phyloP scores from a whole-genome alignment of 2,113 vertebrate genomes.

The Neotragus pygmaeus region DNA sequence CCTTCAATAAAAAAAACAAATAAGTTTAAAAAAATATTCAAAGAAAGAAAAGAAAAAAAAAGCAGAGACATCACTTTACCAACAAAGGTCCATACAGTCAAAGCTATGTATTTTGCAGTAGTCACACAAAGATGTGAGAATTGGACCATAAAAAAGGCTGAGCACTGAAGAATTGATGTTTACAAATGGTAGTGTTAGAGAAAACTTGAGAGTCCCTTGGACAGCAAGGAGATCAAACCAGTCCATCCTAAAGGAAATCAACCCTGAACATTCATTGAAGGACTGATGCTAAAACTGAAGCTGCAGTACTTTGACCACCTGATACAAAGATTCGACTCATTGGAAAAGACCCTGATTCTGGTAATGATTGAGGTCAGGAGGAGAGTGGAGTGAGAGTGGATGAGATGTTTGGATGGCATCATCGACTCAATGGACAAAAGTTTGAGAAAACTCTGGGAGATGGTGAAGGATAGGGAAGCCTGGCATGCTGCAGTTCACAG shows the following conservation, averaged over 20 bases:
- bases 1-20: background rate
- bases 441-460: background rate
- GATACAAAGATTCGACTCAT: background rate
- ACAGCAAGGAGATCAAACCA: background rate
- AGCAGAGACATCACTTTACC: background rate
- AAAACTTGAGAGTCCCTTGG: background rate
- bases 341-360: background rate
- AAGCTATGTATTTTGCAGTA: background rate
- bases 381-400: background rate
- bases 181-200: background rate
- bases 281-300: background rate
- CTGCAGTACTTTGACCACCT: background rate
- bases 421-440: background rate
- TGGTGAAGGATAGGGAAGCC: background rate
- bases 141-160: background rate
- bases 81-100: background rate
- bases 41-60: background rate
- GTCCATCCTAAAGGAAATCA: background rate
- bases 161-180: background rate
- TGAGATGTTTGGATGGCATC: background rate
- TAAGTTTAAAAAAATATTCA: background rate
- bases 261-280: background rate
- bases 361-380: background rate
- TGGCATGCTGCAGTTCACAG: background rate
- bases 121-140: background rate